Conservation (phyloP, 2,888 invertebrate genomes). For the Tipula unca region DNA sequence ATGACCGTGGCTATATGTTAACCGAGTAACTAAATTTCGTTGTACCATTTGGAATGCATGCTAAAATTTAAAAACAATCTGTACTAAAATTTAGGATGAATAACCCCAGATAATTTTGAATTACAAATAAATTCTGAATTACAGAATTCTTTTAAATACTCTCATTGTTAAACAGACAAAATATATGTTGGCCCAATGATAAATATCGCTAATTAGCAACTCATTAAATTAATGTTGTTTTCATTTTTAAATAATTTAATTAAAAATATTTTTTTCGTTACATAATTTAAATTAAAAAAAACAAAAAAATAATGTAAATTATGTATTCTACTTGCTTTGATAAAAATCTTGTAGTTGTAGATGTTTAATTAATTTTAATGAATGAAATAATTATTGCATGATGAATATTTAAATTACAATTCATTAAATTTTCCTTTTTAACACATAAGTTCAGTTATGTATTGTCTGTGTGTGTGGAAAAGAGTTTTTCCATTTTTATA, state of each 20-base stretch:
- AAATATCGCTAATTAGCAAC: no score
- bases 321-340: not conserved
- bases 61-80: no score
- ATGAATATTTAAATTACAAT: not conserved
- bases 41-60: no score
- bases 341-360: not conserved
- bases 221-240: no score
- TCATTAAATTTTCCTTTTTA: not conserved
- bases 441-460: not conserved
- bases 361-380: not conserved
- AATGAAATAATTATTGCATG: not conserved
- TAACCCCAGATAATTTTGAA: no score
- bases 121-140: no score
- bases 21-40: no score
- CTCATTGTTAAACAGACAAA: no score
- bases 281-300: not conserved
- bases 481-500: not conserved
- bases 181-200: no score
- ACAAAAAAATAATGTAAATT: not conserved
- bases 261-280: not conserved
- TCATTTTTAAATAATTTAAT: not conserved
- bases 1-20: no score
- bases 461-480: not conserved
- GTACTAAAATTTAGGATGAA: no score
- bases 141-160: no score